A percentile compares a stretch with the other conserved stretches of the same genome.
phyloP scores from a whole-genome alignment of 2,113 vertebrate genomes.

The Desmodus rotundus region DNA sequence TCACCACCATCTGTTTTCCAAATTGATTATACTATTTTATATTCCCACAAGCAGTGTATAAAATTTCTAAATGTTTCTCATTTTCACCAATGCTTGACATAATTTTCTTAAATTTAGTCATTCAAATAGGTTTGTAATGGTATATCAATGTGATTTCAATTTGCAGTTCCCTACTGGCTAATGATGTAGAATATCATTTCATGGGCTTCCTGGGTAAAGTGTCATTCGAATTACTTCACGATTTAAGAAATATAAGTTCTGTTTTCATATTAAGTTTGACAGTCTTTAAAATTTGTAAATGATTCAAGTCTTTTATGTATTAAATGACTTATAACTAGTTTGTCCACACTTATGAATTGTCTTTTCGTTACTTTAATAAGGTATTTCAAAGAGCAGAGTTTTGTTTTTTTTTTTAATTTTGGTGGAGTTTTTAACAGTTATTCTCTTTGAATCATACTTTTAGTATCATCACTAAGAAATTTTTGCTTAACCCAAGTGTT shows the following conservation, averaged over 20 bases:
- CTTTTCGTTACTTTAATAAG: background rate
- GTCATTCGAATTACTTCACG: background rate
- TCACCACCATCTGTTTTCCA: background rate
- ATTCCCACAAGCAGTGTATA: background rate
- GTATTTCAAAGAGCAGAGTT: background rate
- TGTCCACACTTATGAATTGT: background rate
- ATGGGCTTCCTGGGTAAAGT: background rate
- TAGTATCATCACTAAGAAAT: background rate
- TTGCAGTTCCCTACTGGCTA: background rate
- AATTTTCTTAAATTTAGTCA: background rate
- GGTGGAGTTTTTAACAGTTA: background rate
- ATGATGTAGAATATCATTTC: background rate
- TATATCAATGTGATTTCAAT: background rate
- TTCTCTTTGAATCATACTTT: background rate
- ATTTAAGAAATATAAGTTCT: background rate
- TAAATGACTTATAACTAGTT: background rate
- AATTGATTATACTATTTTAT: background rate
- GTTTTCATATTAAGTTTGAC: background rate
- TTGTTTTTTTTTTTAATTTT: background rate
- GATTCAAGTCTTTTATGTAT: background rate
- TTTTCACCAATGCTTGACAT: background rate
- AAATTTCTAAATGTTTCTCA: background rate
- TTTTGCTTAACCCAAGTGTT: background rate
- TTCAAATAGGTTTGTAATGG: background rate
- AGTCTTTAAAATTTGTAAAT: background rate